Conservation (phyloP, 2,797 vertebrate species). For the Pelobates cultripes region DNA sequence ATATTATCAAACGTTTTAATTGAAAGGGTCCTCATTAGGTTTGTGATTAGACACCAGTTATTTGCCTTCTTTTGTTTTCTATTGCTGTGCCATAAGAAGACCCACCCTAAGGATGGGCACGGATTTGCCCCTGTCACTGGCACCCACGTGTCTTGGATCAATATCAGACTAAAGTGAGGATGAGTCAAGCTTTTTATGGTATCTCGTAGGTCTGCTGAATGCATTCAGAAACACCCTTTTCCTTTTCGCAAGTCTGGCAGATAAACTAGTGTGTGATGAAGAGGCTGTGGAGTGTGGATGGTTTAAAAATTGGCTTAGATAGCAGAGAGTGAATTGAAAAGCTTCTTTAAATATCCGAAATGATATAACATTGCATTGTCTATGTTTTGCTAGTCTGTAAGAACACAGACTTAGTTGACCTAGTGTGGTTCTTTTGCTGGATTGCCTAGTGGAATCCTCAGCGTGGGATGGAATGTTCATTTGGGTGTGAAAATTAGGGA, state of each 20-base stretch:
- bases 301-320: not conserved
- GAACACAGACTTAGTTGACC: not conserved
- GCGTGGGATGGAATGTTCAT: not conserved
- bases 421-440: not conserved
- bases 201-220: conserved; percentile 29
- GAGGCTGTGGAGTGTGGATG: not conserved
- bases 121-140: conserved; percentile 23
- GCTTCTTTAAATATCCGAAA: not conserved
- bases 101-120: conserved; percentile 5
- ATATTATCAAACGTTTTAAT: too few species aligned
- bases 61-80: not conserved
- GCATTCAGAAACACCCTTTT: not conserved
- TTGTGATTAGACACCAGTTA: too few species aligned
- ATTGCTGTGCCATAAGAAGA: not conserved
- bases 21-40: too few species aligned
- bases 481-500: not conserved
- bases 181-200: conserved; percentile 38
- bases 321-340: not conserved
- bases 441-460: not conserved
- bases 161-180: conserved; percentile 26
- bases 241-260: not conserved
- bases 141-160: conserved; percentile 34
- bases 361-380: not conserved
- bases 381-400: not conserved
- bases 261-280: not conserved